Conservation (phyloP, 2,888 invertebrate genomes). For the Beris chalybata region DNA sequence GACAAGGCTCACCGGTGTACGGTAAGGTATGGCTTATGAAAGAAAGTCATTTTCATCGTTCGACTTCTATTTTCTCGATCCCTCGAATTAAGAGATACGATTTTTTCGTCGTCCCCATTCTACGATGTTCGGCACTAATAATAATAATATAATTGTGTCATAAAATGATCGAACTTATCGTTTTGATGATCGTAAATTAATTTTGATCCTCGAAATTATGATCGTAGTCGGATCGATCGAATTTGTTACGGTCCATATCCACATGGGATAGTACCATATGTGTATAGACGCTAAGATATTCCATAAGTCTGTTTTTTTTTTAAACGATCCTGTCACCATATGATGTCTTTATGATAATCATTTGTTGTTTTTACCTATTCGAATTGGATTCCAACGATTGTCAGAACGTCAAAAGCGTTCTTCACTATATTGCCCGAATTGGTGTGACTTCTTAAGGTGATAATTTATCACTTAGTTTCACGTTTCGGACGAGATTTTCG, state of each 20-base stretch:
- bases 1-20: no score
- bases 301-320: conserved; percentile 5
- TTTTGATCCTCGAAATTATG: conserved; percentile 31
- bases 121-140: no score
- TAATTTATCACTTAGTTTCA: conserved; percentile 32
- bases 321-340: conserved; percentile 27
- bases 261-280: background rate
- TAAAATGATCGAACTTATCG: conserved; percentile 30
- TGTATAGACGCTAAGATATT: background rate
- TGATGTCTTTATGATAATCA: conserved; percentile 23
- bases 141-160: background rate
- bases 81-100: no score
- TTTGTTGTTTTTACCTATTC: conserved; percentile 14
- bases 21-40: no score
- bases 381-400: background rate
- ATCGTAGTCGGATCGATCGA: background rate
- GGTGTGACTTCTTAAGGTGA: conserved; percentile 30
- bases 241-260: conserved; percentile 1
- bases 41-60: no score
- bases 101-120: no score
- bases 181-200: conserved; percentile 32
- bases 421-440: conserved; percentile 18
- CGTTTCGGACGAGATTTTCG: background rate
- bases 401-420: background rate
- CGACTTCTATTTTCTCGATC: no score